These are phyloP conservation scores for Mirounga angustirostris DNA, from an alignment of 2,113 vertebrate genomes.

Conservation along the genomic window DNA sequence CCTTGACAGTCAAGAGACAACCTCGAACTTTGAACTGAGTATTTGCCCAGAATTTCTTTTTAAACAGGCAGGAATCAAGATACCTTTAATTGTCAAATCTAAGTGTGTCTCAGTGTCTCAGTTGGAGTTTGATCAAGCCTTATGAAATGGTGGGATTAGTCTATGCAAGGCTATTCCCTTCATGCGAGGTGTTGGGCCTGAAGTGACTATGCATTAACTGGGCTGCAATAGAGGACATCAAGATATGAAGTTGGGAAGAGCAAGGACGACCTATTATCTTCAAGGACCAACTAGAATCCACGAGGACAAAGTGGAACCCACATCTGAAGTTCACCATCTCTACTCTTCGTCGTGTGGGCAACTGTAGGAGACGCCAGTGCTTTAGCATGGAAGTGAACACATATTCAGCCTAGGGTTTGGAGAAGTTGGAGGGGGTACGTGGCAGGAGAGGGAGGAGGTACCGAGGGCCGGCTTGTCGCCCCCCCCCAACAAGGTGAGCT, in stretches of 20 bases:
- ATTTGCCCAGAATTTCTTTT: background rate
- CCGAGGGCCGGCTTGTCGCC: background rate
- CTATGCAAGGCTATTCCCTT: background rate
- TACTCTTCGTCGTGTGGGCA: background rate
- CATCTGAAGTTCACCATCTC: background rate
- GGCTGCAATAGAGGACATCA: background rate
- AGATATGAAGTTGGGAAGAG: background rate
- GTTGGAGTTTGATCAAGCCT: rapidly evolving
- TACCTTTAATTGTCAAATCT: background rate
- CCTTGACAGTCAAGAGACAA: background rate
- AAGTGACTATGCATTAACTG: background rate
- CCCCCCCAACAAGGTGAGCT: background rate
- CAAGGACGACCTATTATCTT: background rate
- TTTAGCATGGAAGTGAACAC: background rate
- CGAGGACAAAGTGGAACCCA: background rate
- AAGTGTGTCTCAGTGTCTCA: background rate
- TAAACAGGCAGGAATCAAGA: background rate
- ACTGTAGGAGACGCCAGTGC: background rate
- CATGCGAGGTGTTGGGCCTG: background rate
- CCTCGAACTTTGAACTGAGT: background rate
- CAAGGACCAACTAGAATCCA: background rate
- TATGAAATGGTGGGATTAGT: background rate
- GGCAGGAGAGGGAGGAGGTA: background rate
- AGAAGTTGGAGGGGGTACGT: background rate
- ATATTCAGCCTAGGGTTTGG: background rate